A percentile compares a stretch with the other conserved stretches of the same genome.
phyloP scores from a whole-genome alignment of 2,888 invertebrate species.

The Baccha elongata region DNA sequence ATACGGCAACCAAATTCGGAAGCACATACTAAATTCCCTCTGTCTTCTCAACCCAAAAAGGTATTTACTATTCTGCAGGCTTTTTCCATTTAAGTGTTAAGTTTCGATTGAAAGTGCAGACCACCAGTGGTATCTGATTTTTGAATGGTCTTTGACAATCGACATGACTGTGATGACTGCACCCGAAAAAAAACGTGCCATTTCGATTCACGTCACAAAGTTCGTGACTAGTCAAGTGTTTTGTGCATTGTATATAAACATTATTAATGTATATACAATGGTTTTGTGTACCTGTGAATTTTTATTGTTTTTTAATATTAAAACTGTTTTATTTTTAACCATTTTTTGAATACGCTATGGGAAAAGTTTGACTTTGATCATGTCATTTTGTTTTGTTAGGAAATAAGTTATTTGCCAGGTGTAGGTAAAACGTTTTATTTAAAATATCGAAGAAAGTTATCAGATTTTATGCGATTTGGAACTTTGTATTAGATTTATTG shows the following conservation, averaged over 20 bases:
- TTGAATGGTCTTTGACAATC: conserved; percentile 3
- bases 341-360: conserved; percentile 10
- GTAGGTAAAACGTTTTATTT: conserved; percentile 1
- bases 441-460: conserved; percentile 54
- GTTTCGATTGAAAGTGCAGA: conserved; percentile 35
- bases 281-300: neutral
- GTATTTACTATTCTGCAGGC: conserved; percentile 64
- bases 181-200: conserved; percentile 45
- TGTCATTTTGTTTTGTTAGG: conserved; percentile 24
- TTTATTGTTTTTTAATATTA: neutral
- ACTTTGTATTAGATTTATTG: conserved; percentile 23
- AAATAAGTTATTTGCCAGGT: conserved; percentile 24
- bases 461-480: conserved; percentile 34
- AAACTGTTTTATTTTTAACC: conserved; percentile 11
- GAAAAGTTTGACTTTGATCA: conserved; percentile 33
- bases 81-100: conserved; percentile 48
- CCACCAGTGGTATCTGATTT: conserved; percentile 26
- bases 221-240: conserved; percentile 45
- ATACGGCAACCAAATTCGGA: conserved; percentile 37
- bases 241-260: too few relatives aligned
- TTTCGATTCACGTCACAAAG: conserved; percentile 60
- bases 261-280: too few relatives aligned
- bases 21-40: conserved; percentile 7
- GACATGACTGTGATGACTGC: conserved; percentile 51
- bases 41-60: conserved; percentile 1